These are phyloP conservation scores for Ondatra zibethicus DNA, from an alignment of 2,113 vertebrate genomes.

Conservation along the genomic window DNA sequence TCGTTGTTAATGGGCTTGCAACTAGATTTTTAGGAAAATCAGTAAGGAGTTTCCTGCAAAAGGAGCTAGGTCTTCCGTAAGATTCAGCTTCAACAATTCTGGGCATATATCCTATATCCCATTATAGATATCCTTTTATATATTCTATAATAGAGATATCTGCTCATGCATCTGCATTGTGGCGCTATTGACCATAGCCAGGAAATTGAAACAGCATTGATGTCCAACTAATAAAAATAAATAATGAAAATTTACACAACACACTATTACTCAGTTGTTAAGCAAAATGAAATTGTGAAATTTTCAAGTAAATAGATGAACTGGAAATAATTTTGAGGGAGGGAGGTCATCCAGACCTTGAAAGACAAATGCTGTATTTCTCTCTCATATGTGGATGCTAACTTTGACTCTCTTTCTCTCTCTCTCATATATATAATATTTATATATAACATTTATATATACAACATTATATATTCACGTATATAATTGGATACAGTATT, in stretches of 20 bases:
- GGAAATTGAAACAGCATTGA: neutral
- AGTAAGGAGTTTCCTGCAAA: neutral
- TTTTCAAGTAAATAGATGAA: neutral
- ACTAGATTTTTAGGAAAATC: neutral
- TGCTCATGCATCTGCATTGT: neutral
- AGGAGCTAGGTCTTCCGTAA: neutral
- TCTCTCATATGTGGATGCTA: neutral
- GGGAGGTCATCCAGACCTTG: neutral
- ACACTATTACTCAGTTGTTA: neutral
- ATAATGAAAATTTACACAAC: neutral
- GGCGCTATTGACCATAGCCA: neutral
- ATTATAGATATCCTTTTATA: neutral
- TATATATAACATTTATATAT: no score
- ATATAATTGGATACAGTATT: neutral
- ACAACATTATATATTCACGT: no score
- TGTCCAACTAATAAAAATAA: neutral
- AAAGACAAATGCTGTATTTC: neutral
- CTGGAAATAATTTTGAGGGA: neutral
- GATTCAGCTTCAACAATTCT: neutral
- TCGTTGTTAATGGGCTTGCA: neutral
- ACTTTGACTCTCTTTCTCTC: neutral
- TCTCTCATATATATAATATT: no score
- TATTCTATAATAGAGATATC: neutral
- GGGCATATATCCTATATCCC: neutral
- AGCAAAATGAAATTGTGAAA: neutral